These are phyloP conservation scores for Epistrophe grossulariae DNA, from an alignment of 2,888 invertebrate species.

Conservation along the genomic window DNA sequence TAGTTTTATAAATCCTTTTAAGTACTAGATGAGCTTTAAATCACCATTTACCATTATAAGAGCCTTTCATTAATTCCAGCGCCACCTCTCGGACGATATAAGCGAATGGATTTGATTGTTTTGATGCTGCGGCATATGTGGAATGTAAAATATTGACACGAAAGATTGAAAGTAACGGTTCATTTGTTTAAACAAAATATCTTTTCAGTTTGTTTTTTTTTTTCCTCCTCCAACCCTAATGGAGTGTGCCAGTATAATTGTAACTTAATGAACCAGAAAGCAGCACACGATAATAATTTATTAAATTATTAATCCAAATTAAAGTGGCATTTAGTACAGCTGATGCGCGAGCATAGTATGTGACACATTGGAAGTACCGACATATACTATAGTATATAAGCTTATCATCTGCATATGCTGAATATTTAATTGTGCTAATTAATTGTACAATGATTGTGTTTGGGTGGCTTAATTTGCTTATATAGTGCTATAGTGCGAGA, in stretches of 20 bases:
- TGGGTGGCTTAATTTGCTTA: slow-evolving; percentile 46
- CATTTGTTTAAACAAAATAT: slow-evolving; percentile 7
- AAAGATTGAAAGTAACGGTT: background rate
- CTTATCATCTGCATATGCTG: slow-evolving; percentile 2
- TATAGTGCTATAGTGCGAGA: background rate
- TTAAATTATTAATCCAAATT: slow-evolving; percentile 70
- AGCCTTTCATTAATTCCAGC: background rate
- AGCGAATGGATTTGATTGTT: background rate
- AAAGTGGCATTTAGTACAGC: slow-evolving; percentile 46
- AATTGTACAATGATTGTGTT: slow-evolving; percentile 54
- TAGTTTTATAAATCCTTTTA: too few species aligned
- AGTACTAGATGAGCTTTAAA: too few species aligned
- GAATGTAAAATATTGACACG: background rate
- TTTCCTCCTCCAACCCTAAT: background rate
- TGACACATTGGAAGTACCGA: background rate
- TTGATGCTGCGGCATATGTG: background rate
- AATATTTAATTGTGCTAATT: slow-evolving; percentile 67
- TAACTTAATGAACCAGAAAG: slow-evolving; percentile 59
- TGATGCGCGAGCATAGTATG: background rate
- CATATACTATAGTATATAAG: too few species aligned
- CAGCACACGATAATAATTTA: slow-evolving; percentile 10
- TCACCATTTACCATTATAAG: background rate
- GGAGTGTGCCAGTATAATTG: slow-evolving; percentile 36
- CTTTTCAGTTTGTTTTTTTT: background rate
- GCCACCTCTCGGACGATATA: background rate